Evolutionary conservation across 1,140 invertebrate genomes (phyloP), one percentile per base, ranked within the genome.

Genomic region (Aradophagus sp.): DNA sequence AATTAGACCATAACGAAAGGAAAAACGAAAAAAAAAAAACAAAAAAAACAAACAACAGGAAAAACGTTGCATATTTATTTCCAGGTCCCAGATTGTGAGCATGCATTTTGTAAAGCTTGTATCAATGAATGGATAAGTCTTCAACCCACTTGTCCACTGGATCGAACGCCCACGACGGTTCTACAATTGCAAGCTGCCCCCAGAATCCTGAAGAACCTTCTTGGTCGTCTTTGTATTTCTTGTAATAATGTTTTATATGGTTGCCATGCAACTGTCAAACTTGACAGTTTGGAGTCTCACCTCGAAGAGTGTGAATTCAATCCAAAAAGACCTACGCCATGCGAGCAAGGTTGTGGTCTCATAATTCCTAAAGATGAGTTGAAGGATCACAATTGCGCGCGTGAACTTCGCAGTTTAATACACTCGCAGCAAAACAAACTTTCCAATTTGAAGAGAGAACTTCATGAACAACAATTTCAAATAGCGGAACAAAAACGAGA

Each of bases 311-410:
- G 97, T 87, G 93, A 95, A 83, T 93, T 91, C 77, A 98, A 98
- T 86, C 97, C 97, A 2, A 97, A 97, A 82, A 89, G 95, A 80
- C 96, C 95, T 11, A 92, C 97, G 62, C 91, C 92, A 15, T 98
- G 97, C 84, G 95, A 97, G 74, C 91, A 93, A 77, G 96, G 96
- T 3, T 98, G 97, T 82, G 95, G 95, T 29, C 87, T 97, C 14
- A 91, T 97, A 42, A 94, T 98, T 75, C 96, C 96, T 15, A 98
- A 97, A 86, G 96, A 98, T 86, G 95, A 98, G 84, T 81, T 97
- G 0, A 94, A 94, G 81, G 93, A 96, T 73, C 97, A 98, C 78
- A 97, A 98, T 78, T 98, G 97, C 82, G 92, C 97, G 4, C 87
- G 92, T 65, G 95, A 97, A 84, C 84, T 98, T 1, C 88, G 95